Evolutionary conservation across 2,888 invertebrate species (phyloP), one percentile per base, ranked within the genome.

Genomic region (Tachina grossa): DNA sequence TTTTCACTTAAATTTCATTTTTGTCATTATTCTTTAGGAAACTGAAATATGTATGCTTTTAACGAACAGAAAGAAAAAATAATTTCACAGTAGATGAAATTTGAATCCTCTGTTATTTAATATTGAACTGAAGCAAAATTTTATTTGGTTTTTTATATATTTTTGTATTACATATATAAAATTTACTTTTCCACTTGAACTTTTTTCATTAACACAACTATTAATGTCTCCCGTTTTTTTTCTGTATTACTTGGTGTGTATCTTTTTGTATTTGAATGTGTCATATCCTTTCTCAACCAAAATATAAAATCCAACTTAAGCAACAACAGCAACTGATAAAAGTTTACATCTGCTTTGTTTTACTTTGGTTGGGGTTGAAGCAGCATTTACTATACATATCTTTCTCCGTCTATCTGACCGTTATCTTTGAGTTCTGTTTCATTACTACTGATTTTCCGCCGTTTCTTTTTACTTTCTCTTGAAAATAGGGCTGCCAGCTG

Each of bases 271-370:
- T 51, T 83, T 72, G 78, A 41, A 51, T 75, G 57, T 85, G 66
- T 76, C 63, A 77, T 80, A 83, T 85, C 83, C 85, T 85, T 79
- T 83, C 76, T 63, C 79, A 80, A 83, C 61, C 53, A 47, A 83
- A 85, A 72, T 49, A 66, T 4, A 59, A 75, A 59, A 47, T 59
- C 16, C 59, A 81, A 77, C 49, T 77, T 71, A 45, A 71, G 39
- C 61, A 59, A 72, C 22, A 83, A 79, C 69, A 63, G 51, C 78
- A 79, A 61, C 53, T 69, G 53, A 61, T 78, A 39, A 63, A 81
- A 77, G 9, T 66, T 76, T 76, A 55, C 79, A 77, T 76, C 43
- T 71, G 71, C 43, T 59, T 41, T 68, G 45, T 74, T 72, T 77
- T 53, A 22, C 9, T 43, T 43, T 19, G 11, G 39, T n/a, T 53